These are phyloP conservation scores for Onthophagus sagittarius DNA, from an alignment of 2,888 invertebrate species.

Conservation along the genomic window DNA sequence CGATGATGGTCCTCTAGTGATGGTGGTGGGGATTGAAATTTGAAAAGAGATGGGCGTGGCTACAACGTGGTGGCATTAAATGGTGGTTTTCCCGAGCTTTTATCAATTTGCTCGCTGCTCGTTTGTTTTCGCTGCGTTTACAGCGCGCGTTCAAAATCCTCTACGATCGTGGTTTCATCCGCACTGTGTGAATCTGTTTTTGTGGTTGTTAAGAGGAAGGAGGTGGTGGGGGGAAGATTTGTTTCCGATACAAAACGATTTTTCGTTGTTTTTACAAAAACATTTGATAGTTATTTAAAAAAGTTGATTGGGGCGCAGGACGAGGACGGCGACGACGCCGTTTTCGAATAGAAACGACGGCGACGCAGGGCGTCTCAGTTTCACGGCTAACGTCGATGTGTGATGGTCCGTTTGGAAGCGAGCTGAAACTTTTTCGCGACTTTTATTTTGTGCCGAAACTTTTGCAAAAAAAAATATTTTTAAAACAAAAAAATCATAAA, in stretches of 20 bases:
- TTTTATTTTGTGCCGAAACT: no score
- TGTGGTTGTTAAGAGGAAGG: neutral
- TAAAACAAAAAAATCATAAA: no score
- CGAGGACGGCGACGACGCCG: neutral
- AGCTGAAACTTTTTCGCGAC: neutral
- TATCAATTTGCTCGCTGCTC: neutral
- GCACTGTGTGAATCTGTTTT: neutral
- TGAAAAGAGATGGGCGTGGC: neutral
- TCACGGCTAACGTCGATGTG: neutral
- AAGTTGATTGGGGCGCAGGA: neutral
- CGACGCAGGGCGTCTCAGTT: neutral
- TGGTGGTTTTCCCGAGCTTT: neutral
- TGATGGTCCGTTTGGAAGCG: no score
- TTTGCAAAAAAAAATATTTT: no score
- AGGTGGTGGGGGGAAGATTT: neutral
- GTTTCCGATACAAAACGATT: neutral
- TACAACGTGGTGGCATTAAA: neutral
- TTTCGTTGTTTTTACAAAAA: neutral
- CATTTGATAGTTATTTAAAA: neutral
- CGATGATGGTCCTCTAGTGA: no score
- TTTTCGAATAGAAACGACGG: neutral
- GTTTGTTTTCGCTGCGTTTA: neutral
- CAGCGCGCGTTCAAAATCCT: no score
- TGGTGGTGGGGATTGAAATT: neutral
- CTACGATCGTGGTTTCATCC: neutral